phyloP scores from a whole-genome alignment of 2,797 vertebrate genomes.

The Hydrolagus colliei region DNA sequence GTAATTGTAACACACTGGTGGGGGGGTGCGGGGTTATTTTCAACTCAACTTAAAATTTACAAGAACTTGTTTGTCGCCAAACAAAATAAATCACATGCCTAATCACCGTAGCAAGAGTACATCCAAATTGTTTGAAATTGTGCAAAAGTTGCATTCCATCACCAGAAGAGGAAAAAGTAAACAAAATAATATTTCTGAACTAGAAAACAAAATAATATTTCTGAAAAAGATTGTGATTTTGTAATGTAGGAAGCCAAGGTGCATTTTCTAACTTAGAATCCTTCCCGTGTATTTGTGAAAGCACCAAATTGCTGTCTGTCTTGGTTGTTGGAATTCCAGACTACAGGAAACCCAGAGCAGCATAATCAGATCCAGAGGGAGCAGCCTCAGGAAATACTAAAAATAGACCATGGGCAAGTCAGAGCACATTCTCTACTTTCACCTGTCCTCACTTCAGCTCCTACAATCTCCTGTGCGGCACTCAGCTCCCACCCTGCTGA shows the following conservation, averaged over 20 bases:
- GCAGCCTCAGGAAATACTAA: neutral
- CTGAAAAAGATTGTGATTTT: neutral
- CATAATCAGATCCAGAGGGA: neutral
- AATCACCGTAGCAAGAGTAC: too few species aligned
- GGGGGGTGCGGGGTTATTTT: too few species aligned
- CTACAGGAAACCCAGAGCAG: conserved; percentile 5
- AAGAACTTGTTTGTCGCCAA: too few species aligned
- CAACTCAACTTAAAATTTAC: too few species aligned
- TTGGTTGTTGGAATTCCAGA: neutral
- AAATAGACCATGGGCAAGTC: conserved; percentile 16
- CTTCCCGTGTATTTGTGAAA: neutral
- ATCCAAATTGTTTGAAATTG: neutral
- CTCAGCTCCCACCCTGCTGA: neutral
- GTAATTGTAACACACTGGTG: neutral
- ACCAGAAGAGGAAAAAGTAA: neutral
- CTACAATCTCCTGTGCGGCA: neutral
- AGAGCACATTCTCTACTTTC: neutral
- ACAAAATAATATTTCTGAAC: neutral
- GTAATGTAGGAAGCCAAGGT: neutral
- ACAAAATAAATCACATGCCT: too few species aligned
- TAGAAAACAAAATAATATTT: neutral
- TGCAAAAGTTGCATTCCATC: neutral
- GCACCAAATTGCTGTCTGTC: neutral
- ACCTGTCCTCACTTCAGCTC: neutral
- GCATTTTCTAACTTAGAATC: neutral